phyloP scores from a whole-genome alignment of 2,797 vertebrate genomes.

The Acrossocheilus wenchowensis region DNA sequence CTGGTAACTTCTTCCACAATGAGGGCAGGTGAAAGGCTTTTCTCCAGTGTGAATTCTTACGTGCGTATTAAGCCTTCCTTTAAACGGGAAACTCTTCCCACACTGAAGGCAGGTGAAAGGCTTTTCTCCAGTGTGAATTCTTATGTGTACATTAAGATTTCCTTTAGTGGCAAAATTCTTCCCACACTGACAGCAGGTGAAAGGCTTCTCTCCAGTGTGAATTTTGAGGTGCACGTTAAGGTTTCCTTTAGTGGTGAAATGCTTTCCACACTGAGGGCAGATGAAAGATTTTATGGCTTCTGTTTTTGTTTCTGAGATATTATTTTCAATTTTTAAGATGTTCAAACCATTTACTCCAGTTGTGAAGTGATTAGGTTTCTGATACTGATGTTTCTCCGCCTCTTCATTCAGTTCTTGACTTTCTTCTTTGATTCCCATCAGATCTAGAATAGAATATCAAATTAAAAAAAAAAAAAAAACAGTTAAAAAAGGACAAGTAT shows the following conservation, averaged over 20 bases:
- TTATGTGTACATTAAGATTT: background rate
- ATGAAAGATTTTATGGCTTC: background rate
- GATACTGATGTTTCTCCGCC: background rate
- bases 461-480: background rate
- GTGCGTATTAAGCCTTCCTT: background rate
- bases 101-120: background rate
- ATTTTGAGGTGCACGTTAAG: background rate
- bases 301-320: background rate
- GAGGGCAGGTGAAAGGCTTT: conserved; percentile 6
- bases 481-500: background rate
- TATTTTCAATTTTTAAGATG: background rate
- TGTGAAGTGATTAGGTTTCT: background rate
- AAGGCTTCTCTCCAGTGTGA: conserved; percentile 1
- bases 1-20: background rate
- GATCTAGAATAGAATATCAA: background rate
- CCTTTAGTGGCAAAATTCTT: background rate
- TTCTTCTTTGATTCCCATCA: background rate
- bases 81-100: background rate
- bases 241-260: background rate
- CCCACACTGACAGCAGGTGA: background rate
- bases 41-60: background rate
- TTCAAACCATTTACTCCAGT: background rate
- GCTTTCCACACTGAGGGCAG: background rate
- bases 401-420: background rate
- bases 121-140: background rate